Evolutionary conservation across 2,113 vertebrate genomes (phyloP), one percentile per base, ranked within the genome.

Genomic region (Syrrhaptes paradoxus): DNA sequence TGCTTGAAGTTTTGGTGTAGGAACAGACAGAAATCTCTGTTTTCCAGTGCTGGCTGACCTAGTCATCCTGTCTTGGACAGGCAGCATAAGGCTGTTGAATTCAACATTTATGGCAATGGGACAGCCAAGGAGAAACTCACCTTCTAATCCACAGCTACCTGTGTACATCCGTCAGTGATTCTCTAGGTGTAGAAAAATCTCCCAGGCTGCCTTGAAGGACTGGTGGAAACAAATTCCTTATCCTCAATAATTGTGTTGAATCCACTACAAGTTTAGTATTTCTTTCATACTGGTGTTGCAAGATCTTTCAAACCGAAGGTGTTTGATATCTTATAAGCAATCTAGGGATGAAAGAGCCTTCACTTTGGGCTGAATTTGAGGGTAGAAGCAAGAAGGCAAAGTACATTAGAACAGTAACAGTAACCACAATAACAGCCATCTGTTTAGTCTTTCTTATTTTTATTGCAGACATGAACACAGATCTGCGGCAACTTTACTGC

Each of bases 51-150:
- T 68, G 45, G 52, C 71, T 94, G 75, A 88, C 79, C 75, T 93
- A 91, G 75, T 88, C 59, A 93, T 89, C 59, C 49, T 85, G 91
- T 52, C 54, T 77, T 83, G 89, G 21, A 65, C 79, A 87, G 93
- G 87, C 52, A 65, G 34, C 34, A 75, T 21, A 79, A 31, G 58
- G 22, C 61, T 94, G 67, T 73, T 28, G 32, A 36, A n/a, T 58
- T 36, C 41, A 32, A 26, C 15, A 17, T 55, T 28, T 24, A 45
- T 45, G 38, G 29, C 19, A 52, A 20, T 57, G 51, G 77, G n/a
- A 67, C 14, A 24, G 41, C 32, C 1, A 1, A 22, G 26, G 36
- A 36, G 62, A 34, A 57, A 31, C 7, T 72, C 36, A 43, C 21
- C 29, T 43, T 55, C 70, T 55, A 36, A 34, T 48, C 29, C 15